Evolutionary conservation across 2,797 vertebrate genomes (phyloP).

Genomic region (Pachyuromys duprasi): DNA sequence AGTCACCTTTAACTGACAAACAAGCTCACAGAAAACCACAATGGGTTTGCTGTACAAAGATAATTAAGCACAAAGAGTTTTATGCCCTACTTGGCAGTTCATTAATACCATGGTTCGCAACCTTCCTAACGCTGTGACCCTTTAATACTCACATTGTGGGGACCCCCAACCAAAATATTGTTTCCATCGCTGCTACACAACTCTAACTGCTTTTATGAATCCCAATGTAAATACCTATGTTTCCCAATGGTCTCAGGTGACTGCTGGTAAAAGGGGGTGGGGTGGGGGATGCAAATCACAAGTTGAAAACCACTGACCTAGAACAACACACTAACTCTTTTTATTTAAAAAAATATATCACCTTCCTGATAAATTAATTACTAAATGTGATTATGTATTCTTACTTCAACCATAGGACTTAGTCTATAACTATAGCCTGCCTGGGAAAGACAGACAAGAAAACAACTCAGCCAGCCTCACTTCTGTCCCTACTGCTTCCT

Average conservation of each 20-base stretch:
- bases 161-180: not conserved
- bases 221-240: not conserved
- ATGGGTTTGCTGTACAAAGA: slow-evolving; percentile 42
- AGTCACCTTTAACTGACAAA: slow-evolving; percentile 21
- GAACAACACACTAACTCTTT: not conserved
- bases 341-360: slow-evolving; percentile 16
- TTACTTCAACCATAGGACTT: not conserved
- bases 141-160: not conserved
- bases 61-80: not conserved
- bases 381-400: slow-evolving; percentile 42
- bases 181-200: not conserved
- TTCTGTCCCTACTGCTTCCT: not conserved
- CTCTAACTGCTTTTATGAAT: not conserved
- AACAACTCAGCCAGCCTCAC: not conserved
- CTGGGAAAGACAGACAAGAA: slow-evolving; percentile 11
- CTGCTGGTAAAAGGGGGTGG: not conserved
- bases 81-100: not conserved
- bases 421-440: not conserved
- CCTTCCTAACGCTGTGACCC: not conserved
- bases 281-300: too few species aligned
- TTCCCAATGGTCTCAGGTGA: not conserved
- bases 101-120: not conserved
- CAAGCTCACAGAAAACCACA: slow-evolving; percentile 23
- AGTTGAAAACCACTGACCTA: not conserved
- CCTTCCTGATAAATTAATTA: slow-evolving; percentile 13